Conservation (phyloP, 2,888 invertebrate genomes). For the Oscheius sp. region DNA sequence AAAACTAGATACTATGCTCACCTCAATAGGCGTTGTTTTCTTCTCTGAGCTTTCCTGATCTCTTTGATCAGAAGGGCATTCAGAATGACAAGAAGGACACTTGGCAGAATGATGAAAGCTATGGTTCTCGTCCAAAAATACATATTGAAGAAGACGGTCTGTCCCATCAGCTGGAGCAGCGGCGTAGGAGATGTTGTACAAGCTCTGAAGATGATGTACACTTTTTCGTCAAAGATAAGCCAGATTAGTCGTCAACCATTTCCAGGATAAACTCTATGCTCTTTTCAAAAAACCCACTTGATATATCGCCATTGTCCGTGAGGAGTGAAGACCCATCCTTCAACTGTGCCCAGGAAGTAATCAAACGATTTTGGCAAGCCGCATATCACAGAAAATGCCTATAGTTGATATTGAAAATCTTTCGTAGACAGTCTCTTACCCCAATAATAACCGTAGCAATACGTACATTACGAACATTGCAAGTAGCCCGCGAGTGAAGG, state of each 20-base stretch:
- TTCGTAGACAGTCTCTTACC: conserved; percentile 71
- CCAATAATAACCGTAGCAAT: conserved; percentile 84
- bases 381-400: conserved; percentile 82
- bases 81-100: conserved; percentile 87
- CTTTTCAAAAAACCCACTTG: conserved; percentile 41
- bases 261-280: not conserved
- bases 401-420: conserved; percentile 11
- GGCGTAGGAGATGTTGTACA: conserved; percentile 62
- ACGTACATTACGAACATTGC: conserved; percentile 79
- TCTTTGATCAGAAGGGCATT: conserved; percentile 88
- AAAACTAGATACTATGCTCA: not conserved
- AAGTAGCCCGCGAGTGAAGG: conserved; percentile 85
- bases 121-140: conserved; percentile 85
- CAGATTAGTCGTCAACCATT: not conserved
- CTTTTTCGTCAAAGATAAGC: not conserved
- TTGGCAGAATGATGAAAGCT: conserved; percentile 91
- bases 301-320: conserved; percentile 56
- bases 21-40: conserved; percentile 83
- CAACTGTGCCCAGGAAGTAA: conserved; percentile 78
- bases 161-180: conserved; percentile 62
- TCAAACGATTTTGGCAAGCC: conserved; percentile 88
- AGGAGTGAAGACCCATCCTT: conserved; percentile 78
- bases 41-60: conserved; percentile 85
- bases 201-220: conserved; percentile 47
- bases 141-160: conserved; percentile 83